A percentile compares a stretch with the other conserved stretches of the same genome.
These are phyloP conservation scores for Drosophila insularis DNA, from an alignment of 1,140 invertebrate genomes.

Conservation along the genomic window DNA sequence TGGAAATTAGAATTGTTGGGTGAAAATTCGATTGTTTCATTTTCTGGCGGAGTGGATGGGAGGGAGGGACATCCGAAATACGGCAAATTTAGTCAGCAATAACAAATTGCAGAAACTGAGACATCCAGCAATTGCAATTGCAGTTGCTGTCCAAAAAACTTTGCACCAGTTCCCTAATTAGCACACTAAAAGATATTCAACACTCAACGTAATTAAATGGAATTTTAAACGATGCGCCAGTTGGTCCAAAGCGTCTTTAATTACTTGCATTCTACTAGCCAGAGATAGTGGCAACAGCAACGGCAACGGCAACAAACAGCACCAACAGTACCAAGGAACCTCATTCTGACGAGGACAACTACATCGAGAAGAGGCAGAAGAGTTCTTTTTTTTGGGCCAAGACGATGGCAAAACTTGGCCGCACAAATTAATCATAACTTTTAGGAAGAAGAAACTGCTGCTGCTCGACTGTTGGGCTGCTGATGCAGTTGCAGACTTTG, in stretches of 20 bases:
- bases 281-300: conserved; percentile 57
- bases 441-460: conserved; percentile 47
- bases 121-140: conserved; percentile 20
- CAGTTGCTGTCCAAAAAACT: conserved; percentile 64
- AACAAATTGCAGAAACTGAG: conserved; percentile 8
- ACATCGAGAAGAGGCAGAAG: conserved; percentile 32
- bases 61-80: neutral
- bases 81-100: conserved; percentile 2
- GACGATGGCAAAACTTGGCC: conserved; percentile 62
- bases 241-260: conserved; percentile 66
- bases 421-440: conserved; percentile 79
- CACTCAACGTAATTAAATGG: conserved; percentile 78
- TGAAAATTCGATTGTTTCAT: conserved; percentile 69
- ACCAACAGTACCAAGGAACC: conserved; percentile 50
- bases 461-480: conserved; percentile 21
- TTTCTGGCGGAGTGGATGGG: conserved; percentile 1
- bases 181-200: conserved; percentile 71
- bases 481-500: conserved; percentile 32
- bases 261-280: conserved; percentile 51
- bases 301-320: conserved; percentile 53
- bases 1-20: conserved; percentile 57
- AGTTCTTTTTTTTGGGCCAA: conserved; percentile 53
- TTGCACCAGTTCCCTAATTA: conserved; percentile 66
- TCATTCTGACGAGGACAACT: conserved; percentile 35
- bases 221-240: conserved; percentile 73